Percentiles rank a stretch among this genome's conserved stretches.
These are phyloP conservation scores for Chaetorhynchus papuensis DNA, from an alignment of 2,113 vertebrate genomes.

Conservation along the genomic window DNA sequence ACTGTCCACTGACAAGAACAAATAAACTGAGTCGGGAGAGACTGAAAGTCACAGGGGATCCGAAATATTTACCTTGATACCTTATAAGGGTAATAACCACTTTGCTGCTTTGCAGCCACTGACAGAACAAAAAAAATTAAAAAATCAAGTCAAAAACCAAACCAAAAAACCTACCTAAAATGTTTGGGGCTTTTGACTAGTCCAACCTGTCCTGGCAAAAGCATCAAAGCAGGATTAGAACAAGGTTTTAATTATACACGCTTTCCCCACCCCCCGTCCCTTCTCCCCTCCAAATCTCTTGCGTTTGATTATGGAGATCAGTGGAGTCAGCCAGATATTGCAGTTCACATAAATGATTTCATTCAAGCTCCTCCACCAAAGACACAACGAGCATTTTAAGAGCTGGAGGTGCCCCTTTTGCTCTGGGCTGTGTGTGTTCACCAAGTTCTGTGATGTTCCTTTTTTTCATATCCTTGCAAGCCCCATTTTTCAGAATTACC, in stretches of 20 bases:
- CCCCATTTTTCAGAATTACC: neutral
- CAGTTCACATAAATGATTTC: conserved; percentile 48
- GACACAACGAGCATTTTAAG: conserved; percentile 3
- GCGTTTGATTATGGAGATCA: conserved; percentile 42
- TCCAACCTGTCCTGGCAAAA: conserved; percentile 59
- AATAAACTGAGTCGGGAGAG: conserved; percentile 50
- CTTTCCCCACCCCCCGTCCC: neutral
- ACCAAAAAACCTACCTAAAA: conserved; percentile 6
- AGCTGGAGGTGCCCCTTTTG: neutral
- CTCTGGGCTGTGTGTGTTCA: neutral
- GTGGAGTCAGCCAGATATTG: conserved; percentile 42
- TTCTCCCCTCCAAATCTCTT: conserved; percentile 1
- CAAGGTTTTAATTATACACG: conserved; percentile 40
- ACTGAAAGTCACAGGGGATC: conserved; percentile 27
- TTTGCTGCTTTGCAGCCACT: conserved; percentile 19
- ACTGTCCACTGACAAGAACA: conserved; percentile 49
- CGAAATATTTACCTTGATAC: conserved; percentile 57
- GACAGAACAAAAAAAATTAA: neutral
- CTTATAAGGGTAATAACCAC: conserved; percentile 45
- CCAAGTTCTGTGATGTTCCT: neutral
- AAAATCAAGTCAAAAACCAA: neutral
- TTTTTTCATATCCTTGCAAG: neutral
- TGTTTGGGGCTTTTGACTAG: conserved; percentile 52
- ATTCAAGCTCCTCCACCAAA: conserved; percentile 24
- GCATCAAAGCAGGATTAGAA: conserved; percentile 62